A percentile compares a stretch with the other conserved stretches of the same genome.
Evolutionary conservation across 2,113 vertebrate species (phyloP).

Genomic region (Cyphomyrus discorhynchus): DNA sequence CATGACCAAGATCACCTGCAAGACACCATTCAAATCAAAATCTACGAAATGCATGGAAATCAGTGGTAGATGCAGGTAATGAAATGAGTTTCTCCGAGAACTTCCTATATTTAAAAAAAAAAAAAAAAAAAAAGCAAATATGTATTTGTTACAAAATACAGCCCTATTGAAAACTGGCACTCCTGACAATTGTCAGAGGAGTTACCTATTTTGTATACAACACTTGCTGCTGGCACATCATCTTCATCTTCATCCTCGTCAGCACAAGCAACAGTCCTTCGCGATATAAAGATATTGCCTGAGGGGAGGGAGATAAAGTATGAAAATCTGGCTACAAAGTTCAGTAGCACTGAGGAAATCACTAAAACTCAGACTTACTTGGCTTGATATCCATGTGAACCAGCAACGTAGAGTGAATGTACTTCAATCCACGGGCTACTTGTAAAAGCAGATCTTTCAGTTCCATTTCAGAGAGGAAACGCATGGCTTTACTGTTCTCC

Average conservation of each 20-base stretch:
- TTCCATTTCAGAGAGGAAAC: slow-evolving; percentile 77
- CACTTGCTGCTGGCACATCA: slow-evolving; percentile 68
- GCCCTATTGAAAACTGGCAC: background rate
- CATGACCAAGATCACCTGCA: slow-evolving; percentile 92
- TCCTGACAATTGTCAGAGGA: background rate
- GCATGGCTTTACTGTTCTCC: slow-evolving; percentile 79
- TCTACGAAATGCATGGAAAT: background rate
- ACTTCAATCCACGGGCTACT: slow-evolving; percentile 84
- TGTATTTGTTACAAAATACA: background rate
- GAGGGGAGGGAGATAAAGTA: slow-evolving; percentile 20
- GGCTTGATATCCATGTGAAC: slow-evolving; percentile 99
- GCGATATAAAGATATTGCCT: slow-evolving; percentile 97
- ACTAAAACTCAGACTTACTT: slow-evolving; percentile 66
- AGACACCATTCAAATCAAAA: background rate
- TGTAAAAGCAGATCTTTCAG: slow-evolving; percentile 88
- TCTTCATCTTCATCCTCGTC: slow-evolving; percentile 76
- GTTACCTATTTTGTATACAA: slow-evolving; percentile 90
- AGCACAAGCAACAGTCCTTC: slow-evolving; percentile 65
- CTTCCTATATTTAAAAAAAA: background rate
- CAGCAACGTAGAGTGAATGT: slow-evolving; percentile 90
- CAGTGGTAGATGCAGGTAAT: background rate
- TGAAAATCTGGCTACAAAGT: background rate
- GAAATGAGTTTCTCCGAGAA: background rate
- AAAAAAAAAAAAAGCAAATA: background rate
- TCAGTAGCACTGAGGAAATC: background rate